Conservation (phyloP, 1,140 invertebrate species). For the Trichoplusia ni region DNA sequence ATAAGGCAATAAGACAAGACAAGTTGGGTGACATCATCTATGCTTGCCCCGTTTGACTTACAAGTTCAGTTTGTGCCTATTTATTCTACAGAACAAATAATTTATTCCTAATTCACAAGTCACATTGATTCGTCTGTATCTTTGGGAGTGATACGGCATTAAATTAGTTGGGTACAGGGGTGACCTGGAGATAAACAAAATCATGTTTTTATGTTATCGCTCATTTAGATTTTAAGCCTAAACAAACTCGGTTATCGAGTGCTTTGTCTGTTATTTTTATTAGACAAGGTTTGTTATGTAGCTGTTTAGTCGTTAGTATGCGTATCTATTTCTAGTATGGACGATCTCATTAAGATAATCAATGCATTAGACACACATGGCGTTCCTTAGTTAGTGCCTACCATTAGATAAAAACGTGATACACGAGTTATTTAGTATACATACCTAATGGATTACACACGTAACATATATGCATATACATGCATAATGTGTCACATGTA, state of each 20-base stretch:
- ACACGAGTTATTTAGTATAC: too few relatives aligned
- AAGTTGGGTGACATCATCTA: slow-evolving; percentile 14
- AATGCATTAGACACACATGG: background rate
- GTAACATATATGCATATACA: too few relatives aligned
- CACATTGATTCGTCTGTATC: too few relatives aligned
- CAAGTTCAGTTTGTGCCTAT: slow-evolving; percentile 1
- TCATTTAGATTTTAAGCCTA: slow-evolving; percentile 21
- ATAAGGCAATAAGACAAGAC: slow-evolving; percentile 4
- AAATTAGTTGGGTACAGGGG: too few relatives aligned
- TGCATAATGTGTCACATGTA: too few relatives aligned
- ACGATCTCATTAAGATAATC: slow-evolving; percentile 3
- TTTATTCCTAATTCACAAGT: too few relatives aligned
- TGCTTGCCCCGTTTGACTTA: slow-evolving; percentile 5
- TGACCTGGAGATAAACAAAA: slow-evolving; percentile 6
- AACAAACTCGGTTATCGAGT: slow-evolving; percentile 4
- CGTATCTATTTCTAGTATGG: background rate
- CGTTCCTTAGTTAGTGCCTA: too few relatives aligned
- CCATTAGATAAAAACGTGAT: too few relatives aligned
- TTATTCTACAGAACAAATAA: too few relatives aligned
- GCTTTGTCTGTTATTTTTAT: slow-evolving; percentile 10
- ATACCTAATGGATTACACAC: too few relatives aligned
- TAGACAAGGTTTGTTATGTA: background rate
- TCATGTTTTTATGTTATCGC: slow-evolving; percentile 6
- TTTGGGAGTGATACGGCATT: too few relatives aligned
- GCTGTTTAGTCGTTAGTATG: background rate